These are phyloP conservation scores for Machimus atricapillus DNA, from an alignment of 2,888 invertebrate genomes.

Conservation along the genomic window DNA sequence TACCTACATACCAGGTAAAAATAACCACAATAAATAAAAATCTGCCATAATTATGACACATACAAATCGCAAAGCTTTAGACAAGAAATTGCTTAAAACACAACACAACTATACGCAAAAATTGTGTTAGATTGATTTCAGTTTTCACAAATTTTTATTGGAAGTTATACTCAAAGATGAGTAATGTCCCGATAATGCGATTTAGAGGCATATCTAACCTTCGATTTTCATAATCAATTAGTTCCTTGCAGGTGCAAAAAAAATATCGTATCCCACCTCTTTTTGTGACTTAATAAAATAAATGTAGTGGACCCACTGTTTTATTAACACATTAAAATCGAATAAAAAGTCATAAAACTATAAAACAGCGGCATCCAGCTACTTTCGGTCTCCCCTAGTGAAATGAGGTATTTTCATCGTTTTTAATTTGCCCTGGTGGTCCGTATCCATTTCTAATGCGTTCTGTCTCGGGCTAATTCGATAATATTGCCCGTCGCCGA, in stretches of 20 bases:
- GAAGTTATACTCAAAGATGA: too few relatives aligned
- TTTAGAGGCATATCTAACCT: neutral
- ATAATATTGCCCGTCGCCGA: neutral
- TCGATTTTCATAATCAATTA: neutral
- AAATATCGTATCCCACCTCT: neutral
- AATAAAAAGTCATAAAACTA: neutral
- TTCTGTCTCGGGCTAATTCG: neutral
- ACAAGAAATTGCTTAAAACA: too few relatives aligned
- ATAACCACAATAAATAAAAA: too few relatives aligned
- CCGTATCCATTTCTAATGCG: neutral
- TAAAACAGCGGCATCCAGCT: neutral
- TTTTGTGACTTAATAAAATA: neutral
- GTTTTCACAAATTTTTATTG: too few relatives aligned
- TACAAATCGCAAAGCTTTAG: too few relatives aligned
- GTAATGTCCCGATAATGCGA: neutral
- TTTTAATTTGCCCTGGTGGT: neutral
- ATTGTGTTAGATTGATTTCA: too few relatives aligned
- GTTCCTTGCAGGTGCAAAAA: neutral
- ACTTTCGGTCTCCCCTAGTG: neutral
- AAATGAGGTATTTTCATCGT: neutral
- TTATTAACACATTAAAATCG: slow-evolving; percentile 18
- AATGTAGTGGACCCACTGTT: neutral
- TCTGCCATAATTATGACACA: too few relatives aligned
- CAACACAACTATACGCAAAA: too few relatives aligned
- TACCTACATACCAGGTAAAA: too few relatives aligned